phyloP scores from a whole-genome alignment of 2,888 invertebrate genomes.

The Eudiplozoon nipponicum region DNA sequence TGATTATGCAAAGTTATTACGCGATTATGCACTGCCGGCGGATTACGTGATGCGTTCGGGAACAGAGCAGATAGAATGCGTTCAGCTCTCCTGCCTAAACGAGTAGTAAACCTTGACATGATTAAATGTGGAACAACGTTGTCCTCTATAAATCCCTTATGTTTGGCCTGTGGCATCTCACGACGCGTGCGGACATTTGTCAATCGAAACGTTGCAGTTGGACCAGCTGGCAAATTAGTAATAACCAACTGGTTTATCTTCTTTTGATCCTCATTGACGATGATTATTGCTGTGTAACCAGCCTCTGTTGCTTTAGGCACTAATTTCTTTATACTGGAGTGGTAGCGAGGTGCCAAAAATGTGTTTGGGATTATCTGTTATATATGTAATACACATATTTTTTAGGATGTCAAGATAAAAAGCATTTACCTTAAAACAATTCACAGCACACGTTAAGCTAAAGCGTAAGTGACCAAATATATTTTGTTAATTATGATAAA shows the following conservation, averaged over 20 bases:
- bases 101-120: neutral
- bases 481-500: too few species aligned
- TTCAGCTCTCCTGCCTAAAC: constrained; percentile 43
- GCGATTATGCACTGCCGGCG: neutral
- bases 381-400: too few species aligned
- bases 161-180: constrained; percentile 1
- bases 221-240: constrained; percentile 71
- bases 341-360: constrained; percentile 47
- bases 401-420: too few species aligned
- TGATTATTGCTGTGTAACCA: constrained; percentile 28
- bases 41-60: constrained; percentile 33
- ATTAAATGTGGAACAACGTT: constrained; percentile 5
- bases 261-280: constrained; percentile 57
- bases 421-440: too few species aligned
- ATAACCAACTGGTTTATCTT: constrained; percentile 62
- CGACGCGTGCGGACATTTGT: constrained; percentile 46
- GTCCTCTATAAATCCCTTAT: constrained; percentile 1
- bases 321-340: constrained; percentile 63
- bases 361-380: constrained; percentile 59
- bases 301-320: constrained; percentile 46
- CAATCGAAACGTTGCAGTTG: constrained; percentile 71
- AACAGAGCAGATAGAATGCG: constrained; percentile 58
- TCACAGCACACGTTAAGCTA: too few species aligned
- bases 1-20: constrained; percentile 84
- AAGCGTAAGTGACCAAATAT: too few species aligned